phyloP scores from a whole-genome alignment of 2,888 invertebrate species.

The Lasioglossum oenotherae region DNA sequence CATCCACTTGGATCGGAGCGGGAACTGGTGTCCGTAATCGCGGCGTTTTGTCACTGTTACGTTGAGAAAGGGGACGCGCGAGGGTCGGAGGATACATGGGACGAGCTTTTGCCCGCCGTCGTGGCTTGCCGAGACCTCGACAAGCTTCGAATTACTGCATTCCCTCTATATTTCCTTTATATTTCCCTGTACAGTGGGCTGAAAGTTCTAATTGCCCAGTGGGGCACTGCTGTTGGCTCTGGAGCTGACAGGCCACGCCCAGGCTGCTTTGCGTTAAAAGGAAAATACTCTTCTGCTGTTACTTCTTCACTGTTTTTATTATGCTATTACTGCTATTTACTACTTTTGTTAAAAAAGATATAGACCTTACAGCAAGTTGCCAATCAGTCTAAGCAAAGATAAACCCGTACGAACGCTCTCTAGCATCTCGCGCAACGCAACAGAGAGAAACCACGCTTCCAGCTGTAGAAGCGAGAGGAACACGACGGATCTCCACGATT shows the following conservation, averaged over 20 bases:
- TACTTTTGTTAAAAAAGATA: background rate
- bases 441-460: background rate
- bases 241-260: background rate
- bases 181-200: background rate
- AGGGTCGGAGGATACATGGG: constrained; percentile 31
- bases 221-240: background rate
- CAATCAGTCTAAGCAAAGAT: background rate
- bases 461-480: background rate
- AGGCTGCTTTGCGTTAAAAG: background rate
- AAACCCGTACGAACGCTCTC: background rate
- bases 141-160: background rate
- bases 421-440: background rate
- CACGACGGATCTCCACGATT: background rate
- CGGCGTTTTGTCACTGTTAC: constrained; percentile 79
- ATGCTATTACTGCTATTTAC: too few species aligned
- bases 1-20: constrained; percentile 68
- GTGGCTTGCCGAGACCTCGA: background rate
- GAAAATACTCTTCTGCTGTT: background rate
- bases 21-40: constrained; percentile 77
- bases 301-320: background rate
- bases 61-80: constrained; percentile 38
- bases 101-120: constrained; percentile 7
- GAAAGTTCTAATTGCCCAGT: background rate
- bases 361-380: background rate
- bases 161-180: constrained; percentile 12